Base-by-base conservation (phyloP, 1,140 invertebrate species). In the Hylaeus volcanicus region DNA sequence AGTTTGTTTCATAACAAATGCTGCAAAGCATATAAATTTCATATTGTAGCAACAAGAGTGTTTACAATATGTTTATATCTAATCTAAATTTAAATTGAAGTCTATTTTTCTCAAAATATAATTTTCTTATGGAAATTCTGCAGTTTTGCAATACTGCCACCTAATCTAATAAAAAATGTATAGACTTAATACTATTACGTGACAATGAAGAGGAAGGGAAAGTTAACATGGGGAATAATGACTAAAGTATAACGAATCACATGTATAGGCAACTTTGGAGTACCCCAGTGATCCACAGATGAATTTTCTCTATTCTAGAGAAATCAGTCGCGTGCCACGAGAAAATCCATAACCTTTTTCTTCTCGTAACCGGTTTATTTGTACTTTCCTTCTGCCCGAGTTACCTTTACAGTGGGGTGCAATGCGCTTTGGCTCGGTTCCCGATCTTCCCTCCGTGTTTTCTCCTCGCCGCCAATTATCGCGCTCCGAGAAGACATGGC, bases 401-500 rank as follows among this genome's bases (percentile, higher is more conserved):
- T 69, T 75, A 60, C 55, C 64, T 53, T 76, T 66, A 11, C 61
- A 39, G n/a, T 12, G 3, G 26, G 43, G 43, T 41, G 14, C 11
- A 43, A 14, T 5, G 48, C 39, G 26, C 14, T 15, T 45, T 8
- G 9, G 26, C 14, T 53, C n/a, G 43, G 9, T 58, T 39, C 68
- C 45, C 15, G 1, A 79, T 79, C 63, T 69, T 72, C 76, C 48
- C 63, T 37, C 9, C 26, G 26, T n/a, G 58, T 73, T 85, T 82
- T 85, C 83, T 63, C 69, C 48, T 74, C 45, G n/a, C 11, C 11
- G 12, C 61, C 71, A 82, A 84, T 84, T 84, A 82, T 12, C 26
- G 66, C 8, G 39, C n/a, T 39, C 61, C 39, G 48, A 60, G 66
- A 51, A 55, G 43, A 73, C 58, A 1, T 8, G 71, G 53, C 56